Evolutionary conservation across 2,113 vertebrate genomes (phyloP), one percentile per base, ranked within the genome.

Genomic region (Athene cunicularia): DNA sequence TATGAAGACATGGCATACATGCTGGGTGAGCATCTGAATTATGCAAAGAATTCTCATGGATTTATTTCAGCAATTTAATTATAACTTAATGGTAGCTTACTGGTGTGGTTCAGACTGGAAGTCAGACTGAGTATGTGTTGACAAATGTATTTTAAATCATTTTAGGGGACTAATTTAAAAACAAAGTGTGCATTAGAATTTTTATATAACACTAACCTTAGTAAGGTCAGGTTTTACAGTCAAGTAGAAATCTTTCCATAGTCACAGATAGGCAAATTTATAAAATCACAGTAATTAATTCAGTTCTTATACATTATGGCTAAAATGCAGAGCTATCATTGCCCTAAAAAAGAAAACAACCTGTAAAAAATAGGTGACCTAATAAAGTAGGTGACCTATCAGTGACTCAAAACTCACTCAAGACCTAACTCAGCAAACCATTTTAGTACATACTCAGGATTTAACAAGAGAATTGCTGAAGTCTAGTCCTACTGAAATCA

Each of bases 11-110:
- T 3, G 17, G 16, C 16, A 80, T 9, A 86, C 33, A 17, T 27
- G 12, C 21, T 77, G 39, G 33, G 41, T 50, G 24, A 28, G 56
- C 80, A 73, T 12, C 43, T 56, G 30, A 64, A 43, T 73, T 86
- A 86, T 83, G 23, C 30, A 80, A 59, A 93, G 55, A 24, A 66
- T 9, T 27, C 14, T 33, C 41, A 56, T 0, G 12, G 27, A 84
- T 96, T 94, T 83, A 68, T 73, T 91, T 89, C 63, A 80, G 19
- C 41, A 83, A 23, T 23, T 70, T 70, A 91, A 84, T 93, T 74
- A 27, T 13, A 92, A 72, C 33, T 8, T 35, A 75, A 41, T 1
- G 2, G 52, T 55, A 43, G 11, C 32, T 85, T 71, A 77, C 74
- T 49, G 33, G 16, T 11, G 64, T 58, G 55, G 14, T 59, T 95